Percentiles rank a stretch among this genome's conserved stretches.
Conservation (phyloP, 2,888 invertebrate species). For the Heliothis peltigera region DNA sequence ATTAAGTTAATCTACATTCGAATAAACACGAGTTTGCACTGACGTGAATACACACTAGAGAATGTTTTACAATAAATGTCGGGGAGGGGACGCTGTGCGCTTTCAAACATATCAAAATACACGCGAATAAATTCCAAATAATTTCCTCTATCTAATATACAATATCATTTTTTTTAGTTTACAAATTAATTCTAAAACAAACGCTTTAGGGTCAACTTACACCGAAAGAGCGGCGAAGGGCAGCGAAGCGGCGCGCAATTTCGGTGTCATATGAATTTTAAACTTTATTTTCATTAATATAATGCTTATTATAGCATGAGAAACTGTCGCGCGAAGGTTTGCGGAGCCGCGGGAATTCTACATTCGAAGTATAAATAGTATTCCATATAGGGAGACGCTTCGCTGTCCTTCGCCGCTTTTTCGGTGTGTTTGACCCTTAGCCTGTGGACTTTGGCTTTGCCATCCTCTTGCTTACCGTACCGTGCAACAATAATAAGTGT, state of each 20-base stretch:
- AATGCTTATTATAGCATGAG: no score
- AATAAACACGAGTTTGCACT: slow-evolving; percentile 59
- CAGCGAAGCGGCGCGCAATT: no score
- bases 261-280: no score
- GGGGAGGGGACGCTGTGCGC: slow-evolving; percentile 66
- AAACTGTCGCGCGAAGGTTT: no score
- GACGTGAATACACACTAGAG: slow-evolving; percentile 50
- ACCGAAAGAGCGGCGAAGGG: no score
- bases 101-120: slow-evolving; percentile 51
- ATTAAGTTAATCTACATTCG: slow-evolving; percentile 63
- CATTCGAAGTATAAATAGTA: no score
- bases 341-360: no score
- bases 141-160: slow-evolving; percentile 79
- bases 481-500: slow-evolving; percentile 75
- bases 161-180: slow-evolving; percentile 72
- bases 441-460: slow-evolving; percentile 75
- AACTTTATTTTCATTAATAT: no score
- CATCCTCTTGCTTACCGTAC: slow-evolving; percentile 60
- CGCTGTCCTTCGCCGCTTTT: no score
- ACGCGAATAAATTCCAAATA: slow-evolving; percentile 62
- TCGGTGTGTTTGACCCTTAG: no score
- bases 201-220: no score
- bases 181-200: slow-evolving; percentile 76
- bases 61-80: slow-evolving; percentile 39
- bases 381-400: no score